Evolutionary conservation across 1,140 invertebrate species (phyloP).

Genomic region (Drosophila kepulauana): DNA sequence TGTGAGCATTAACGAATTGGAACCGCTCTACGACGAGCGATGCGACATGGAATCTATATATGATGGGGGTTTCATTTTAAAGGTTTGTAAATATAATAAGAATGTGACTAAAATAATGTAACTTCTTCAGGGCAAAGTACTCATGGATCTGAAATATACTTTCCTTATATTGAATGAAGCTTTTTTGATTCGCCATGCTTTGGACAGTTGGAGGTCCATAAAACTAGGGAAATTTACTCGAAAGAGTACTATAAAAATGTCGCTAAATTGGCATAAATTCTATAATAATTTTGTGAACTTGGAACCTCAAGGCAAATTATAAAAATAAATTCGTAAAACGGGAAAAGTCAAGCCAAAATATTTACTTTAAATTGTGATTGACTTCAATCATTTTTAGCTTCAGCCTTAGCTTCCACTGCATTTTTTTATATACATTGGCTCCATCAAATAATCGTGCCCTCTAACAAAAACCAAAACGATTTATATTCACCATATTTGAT

Average conservation of each 20-base stretch:
- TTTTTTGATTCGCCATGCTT: conserved; percentile 5
- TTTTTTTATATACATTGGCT: too few species aligned
- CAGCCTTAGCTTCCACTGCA: too few species aligned
- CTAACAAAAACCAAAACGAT: too few species aligned
- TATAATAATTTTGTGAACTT: neutral
- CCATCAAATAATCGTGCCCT: too few species aligned
- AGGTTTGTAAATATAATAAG: conserved; percentile 12
- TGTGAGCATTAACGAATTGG: conserved; percentile 39
- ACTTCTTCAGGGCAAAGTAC: neutral
- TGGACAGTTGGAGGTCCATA: conserved; percentile 7
- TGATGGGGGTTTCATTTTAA: conserved; percentile 17
- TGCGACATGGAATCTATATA: conserved; percentile 30
- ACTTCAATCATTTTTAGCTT: too few species aligned
- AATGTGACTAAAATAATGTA: too few species aligned
- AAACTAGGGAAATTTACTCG: neutral
- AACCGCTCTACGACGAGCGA: conserved; percentile 47
- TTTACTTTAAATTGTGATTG: too few species aligned
- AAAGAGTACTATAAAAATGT: neutral
- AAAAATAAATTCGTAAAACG: too few species aligned
- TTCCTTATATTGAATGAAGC: conserved; percentile 7
- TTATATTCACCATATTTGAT: too few species aligned
- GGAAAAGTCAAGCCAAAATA: too few species aligned
- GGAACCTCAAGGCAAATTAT: neutral
- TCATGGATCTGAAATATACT: conserved; percentile 13
- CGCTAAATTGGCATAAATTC: neutral